Evolutionary conservation across 2,113 vertebrate genomes (phyloP).

Genomic region (Xyrauchen texanus): DNA sequence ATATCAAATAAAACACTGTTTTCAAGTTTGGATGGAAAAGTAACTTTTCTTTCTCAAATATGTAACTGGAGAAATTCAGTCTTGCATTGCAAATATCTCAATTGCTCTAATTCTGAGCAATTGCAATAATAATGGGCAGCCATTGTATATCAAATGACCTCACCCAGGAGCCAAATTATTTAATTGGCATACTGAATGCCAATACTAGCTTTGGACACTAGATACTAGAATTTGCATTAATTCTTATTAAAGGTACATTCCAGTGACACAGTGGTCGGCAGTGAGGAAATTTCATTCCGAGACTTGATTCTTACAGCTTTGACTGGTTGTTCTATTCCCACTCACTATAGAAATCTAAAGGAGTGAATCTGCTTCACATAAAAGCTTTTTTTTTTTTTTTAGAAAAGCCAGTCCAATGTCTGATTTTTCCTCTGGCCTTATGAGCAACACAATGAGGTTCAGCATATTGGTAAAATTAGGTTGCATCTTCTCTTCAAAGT

Average conservation of each 20-base stretch:
- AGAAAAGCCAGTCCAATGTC: not conserved
- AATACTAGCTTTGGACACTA: not conserved
- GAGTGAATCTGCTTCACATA: constrained; percentile 29
- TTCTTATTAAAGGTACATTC: constrained; percentile 33
- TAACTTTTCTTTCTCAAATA: not conserved
- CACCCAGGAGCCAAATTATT: constrained; percentile 1
- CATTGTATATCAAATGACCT: constrained; percentile 23
- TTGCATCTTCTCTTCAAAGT: not conserved
- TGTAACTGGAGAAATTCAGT: not conserved
- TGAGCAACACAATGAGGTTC: not conserved
- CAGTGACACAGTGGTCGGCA: not conserved
- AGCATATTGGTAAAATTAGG: not conserved
- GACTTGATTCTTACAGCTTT: constrained; percentile 41
- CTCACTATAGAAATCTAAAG: constrained; percentile 1
- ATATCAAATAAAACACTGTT: not conserved
- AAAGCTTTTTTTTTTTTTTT: constrained; percentile 6
- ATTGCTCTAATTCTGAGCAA: not conserved
- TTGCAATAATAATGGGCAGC: not conserved
- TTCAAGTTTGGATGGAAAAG: not conserved
- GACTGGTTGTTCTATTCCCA: constrained; percentile 12
- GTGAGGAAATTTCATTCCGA: constrained; percentile 5
- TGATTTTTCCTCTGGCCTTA: constrained; percentile 21
- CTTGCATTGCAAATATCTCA: not conserved
- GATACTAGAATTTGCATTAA: not conserved
- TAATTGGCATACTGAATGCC: not conserved